A percentile compares a stretch with the other conserved stretches of the same genome.
These are phyloP conservation scores for Caenorhabditis sp. DNA, from an alignment of 2,888 invertebrate genomes.

Conservation along the genomic window DNA sequence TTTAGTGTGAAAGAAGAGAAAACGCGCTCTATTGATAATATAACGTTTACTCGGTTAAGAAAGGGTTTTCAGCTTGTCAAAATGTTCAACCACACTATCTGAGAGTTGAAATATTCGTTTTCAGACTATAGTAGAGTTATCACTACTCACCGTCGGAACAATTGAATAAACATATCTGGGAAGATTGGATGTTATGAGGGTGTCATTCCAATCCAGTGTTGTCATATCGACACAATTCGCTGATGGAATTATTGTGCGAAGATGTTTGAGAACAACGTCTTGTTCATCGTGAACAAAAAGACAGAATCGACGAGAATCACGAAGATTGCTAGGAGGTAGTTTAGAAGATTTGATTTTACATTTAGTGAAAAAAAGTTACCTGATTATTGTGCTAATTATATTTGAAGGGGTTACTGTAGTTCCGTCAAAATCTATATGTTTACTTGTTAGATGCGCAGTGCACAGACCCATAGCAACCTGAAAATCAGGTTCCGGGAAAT, in stretches of 20 bases:
- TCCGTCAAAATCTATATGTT: slow-evolving; percentile 12
- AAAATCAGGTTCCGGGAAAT: too few species aligned
- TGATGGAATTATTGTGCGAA: slow-evolving; percentile 21
- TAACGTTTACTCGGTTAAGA: too few species aligned
- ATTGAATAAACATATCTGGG: slow-evolving; percentile 42
- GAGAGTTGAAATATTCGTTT: too few species aligned
- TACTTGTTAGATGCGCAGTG: slow-evolving; percentile 12
- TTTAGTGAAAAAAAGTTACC: too few species aligned
- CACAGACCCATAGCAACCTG: slow-evolving; percentile 29
- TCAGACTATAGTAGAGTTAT: too few species aligned
- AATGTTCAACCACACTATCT: too few species aligned
- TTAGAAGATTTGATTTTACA: too few species aligned
- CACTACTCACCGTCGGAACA: slow-evolving; percentile 29
- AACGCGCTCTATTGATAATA: too few species aligned
- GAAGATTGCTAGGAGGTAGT: slow-evolving; percentile 11
- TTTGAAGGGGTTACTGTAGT: slow-evolving; percentile 26
- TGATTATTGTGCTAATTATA: slow-evolving; percentile 21
- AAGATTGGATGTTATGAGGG: slow-evolving; percentile 7
- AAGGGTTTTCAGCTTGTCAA: too few species aligned
- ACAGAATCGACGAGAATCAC: slow-evolving; percentile 28
- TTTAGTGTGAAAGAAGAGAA: too few species aligned
- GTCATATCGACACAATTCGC: slow-evolving; percentile 40
- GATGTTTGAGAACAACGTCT: slow-evolving; percentile 16
- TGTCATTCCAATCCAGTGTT: slow-evolving; percentile 17
- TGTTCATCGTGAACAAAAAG: slow-evolving; percentile 17